Evolutionary conservation across 2,797 vertebrate genomes (phyloP).

Genomic region (Sciaenops ocellatus): DNA sequence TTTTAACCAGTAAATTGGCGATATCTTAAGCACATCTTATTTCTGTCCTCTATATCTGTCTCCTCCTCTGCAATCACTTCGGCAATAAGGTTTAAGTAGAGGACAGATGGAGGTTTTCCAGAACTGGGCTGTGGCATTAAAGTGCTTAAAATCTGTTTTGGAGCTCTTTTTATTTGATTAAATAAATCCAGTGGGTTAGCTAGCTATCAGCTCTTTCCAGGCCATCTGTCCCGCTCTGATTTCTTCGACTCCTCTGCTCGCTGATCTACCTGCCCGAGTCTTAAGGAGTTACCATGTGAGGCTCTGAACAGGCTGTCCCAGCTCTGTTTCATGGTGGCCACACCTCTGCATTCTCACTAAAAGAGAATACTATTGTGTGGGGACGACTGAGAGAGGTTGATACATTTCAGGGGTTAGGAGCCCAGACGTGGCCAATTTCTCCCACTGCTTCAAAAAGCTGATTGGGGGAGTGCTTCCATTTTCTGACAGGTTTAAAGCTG

Average conservation of each 20-base stretch:
- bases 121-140: slow-evolving; percentile 66
- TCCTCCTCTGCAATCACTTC: slow-evolving; percentile 36
- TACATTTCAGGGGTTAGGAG: slow-evolving; percentile 68
- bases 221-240: slow-evolving; percentile 76
- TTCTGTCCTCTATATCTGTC: slow-evolving; percentile 33
- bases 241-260: slow-evolving; percentile 55
- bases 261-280: slow-evolving; percentile 64
- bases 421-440: slow-evolving; percentile 69
- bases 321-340: slow-evolving; percentile 52
- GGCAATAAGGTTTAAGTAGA: slow-evolving; percentile 60
- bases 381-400: slow-evolving; percentile 50
- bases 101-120: slow-evolving; percentile 74
- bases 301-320: slow-evolving; percentile 45
- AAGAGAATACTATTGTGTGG: slow-evolving; percentile 50
- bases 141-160: slow-evolving; percentile 72
- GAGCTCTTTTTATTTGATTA: slow-evolving; percentile 71
- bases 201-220: slow-evolving; percentile 76
- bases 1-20: slow-evolving; percentile 7
- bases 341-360: slow-evolving; percentile 43
- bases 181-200: slow-evolving; percentile 73
- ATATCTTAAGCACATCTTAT: slow-evolving; percentile 52
- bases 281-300: slow-evolving; percentile 54
- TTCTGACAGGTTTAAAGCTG: slow-evolving; percentile 67
- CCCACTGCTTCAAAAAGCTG: slow-evolving; percentile 59
- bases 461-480: slow-evolving; percentile 66